Conservation (phyloP, 2,113 vertebrate genomes). For the Brachypodius melanocephalos region DNA sequence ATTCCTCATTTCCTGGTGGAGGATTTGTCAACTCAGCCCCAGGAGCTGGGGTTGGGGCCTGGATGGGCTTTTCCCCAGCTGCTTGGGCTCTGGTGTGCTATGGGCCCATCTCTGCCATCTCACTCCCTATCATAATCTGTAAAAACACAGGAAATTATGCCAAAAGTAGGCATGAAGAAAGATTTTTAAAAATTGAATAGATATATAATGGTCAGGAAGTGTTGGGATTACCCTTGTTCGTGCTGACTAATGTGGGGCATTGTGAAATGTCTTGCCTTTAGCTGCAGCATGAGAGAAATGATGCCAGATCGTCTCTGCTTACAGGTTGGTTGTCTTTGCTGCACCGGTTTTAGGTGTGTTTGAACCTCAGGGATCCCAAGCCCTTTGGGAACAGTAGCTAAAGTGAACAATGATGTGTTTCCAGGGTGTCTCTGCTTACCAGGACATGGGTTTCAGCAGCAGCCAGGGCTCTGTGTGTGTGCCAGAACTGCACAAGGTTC, state of each 20-base stretch:
- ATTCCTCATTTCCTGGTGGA: neutral
- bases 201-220: neutral
- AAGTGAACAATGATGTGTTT: neutral
- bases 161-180: neutral
- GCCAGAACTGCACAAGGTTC: neutral
- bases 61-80: neutral
- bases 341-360: neutral
- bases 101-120: neutral
- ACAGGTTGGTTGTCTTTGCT: neutral
- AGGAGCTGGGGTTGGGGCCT: neutral
- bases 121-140: no score
- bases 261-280: neutral
- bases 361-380: neutral
- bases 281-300: neutral
- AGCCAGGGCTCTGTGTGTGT: neutral
- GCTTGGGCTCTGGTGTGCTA: neutral
- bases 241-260: neutral
- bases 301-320: neutral
- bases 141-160: neutral
- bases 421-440: neutral
- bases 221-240: neutral
- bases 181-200: neutral
- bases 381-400: neutral
- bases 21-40: neutral
- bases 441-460: neutral